phyloP scores from a whole-genome alignment of 30 jellyfish, hydroid and myxozoan species.

The Aurelia sp. region DNA sequence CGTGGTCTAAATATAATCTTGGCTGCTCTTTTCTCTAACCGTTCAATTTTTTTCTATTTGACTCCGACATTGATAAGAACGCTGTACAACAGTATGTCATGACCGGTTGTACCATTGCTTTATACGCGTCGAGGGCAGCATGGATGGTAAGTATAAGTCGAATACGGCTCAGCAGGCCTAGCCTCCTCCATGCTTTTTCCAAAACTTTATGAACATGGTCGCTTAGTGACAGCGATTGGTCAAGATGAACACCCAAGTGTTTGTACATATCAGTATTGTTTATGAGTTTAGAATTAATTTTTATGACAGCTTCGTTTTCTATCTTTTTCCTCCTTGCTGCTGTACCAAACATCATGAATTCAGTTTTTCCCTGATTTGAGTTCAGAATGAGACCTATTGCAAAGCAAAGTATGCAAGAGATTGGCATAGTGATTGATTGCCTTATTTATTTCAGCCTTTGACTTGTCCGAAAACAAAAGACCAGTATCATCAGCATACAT shows the following conservation, averaged over 20 bases:
- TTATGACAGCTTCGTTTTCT: conserved; percentile 11
- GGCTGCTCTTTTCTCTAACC: too few relatives aligned
- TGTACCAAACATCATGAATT: conserved; percentile 18
- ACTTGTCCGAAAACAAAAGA: background rate
- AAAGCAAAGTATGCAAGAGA: too few relatives aligned
- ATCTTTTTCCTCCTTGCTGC: conserved; percentile 49
- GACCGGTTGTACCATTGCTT: conserved; percentile 63
- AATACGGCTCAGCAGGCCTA: too few relatives aligned
- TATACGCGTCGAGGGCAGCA: conserved; percentile 16
- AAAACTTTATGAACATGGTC: conserved; percentile 1
- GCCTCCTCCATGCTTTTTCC: conserved; percentile 3
- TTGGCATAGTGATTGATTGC: too few relatives aligned
- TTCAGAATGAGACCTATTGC: too few relatives aligned
- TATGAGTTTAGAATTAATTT: conserved; percentile 14
- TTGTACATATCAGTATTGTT: conserved; percentile 10
- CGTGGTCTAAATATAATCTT: too few relatives aligned
- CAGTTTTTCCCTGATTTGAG: too few relatives aligned
- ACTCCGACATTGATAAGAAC: conserved; percentile 29
- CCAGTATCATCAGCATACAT: conserved; percentile 15
- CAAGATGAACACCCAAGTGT: conserved; percentile 13
- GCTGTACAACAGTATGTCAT: conserved; percentile 34
- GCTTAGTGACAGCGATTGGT: conserved; percentile 7
- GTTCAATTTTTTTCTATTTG: conserved; percentile 11
- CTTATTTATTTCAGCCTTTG: background rate
- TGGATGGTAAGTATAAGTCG: too few relatives aligned